Evolutionary conservation across 1,140 invertebrate genomes (phyloP), one percentile per base, ranked within the genome.

Genomic region (Propsilocerus akamusi): DNA sequence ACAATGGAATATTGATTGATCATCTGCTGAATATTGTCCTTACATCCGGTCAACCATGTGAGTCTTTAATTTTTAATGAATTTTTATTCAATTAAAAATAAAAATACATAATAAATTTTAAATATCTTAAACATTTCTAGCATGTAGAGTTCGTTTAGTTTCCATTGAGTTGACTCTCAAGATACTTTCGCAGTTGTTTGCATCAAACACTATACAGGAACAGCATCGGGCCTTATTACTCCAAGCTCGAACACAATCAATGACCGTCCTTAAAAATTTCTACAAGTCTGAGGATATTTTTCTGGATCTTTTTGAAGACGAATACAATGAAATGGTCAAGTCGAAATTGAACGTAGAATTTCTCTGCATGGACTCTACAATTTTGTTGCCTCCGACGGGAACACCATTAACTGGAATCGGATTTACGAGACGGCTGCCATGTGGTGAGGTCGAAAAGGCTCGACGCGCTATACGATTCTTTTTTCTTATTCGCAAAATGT

Each of bases 211-310:
- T 53, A 62, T 70, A 57, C 56, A 71, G 59, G 61, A 69, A 47
- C 53, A 57, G 0, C 70, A 74, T 54, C 60, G 74, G 64, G 68
- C 59, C 56, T 60, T 59, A 66, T 70, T 63, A 64, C 72, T 60
- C 58, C 74, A 79, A 46, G 81, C 88, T 5, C 77, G 81, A 53
- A 85, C 89, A 58, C 85, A 93, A 59, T 87, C 88, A 53, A 90
- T 87, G 30, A 75, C 83, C 17, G 69, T 91, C 11, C 72, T 96
- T 2, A 74, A 88, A 30, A 93, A 92, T 71, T 94, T 95, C 63
- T 96, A 94, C 65, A 96, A 95, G 78, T 92, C 86, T 60, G 94
- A 98, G 72, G 94, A 98, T 60, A 93, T 98, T 55, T 99, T 99
- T 70, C 69, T 98, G 25, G 95, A 99, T 63, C 91, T 98, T 77